Evolutionary conservation across 2,113 vertebrate species (phyloP).

Genomic region (Cynocephalus volans): DNA sequence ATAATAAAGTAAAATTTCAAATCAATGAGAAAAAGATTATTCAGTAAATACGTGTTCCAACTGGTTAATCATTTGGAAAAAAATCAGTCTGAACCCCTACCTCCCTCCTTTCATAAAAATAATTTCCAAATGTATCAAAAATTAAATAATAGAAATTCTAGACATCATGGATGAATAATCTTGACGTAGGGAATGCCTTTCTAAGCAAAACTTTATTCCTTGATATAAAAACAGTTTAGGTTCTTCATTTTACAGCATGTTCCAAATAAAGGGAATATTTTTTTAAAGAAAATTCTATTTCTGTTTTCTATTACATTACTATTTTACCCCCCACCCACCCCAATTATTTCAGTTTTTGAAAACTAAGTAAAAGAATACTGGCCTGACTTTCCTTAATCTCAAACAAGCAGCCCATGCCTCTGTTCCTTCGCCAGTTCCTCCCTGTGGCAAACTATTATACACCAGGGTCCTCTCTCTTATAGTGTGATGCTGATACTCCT

Average conservation of each 20-base stretch:
- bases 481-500: neutral
- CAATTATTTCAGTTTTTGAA: neutral
- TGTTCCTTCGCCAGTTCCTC: neutral
- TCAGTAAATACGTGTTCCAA: neutral
- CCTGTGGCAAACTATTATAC: neutral
- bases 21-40: neutral
- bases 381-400: neutral
- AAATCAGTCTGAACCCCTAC: neutral
- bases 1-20: neutral
- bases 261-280: neutral
- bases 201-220: neutral
- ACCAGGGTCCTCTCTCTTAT: fast-evolving
- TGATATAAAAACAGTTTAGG: neutral
- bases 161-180: neutral
- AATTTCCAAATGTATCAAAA: conserved; percentile 35
- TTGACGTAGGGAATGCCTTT: neutral
- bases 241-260: neutral
- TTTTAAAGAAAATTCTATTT: neutral
- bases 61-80: neutral
- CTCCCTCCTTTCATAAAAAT: conserved; percentile 36
- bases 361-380: neutral
- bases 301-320: neutral
- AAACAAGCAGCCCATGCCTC: neutral
- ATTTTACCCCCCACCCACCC: neutral
- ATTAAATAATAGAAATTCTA: neutral